Percentiles rank a stretch among this genome's conserved stretches.
Evolutionary conservation across 23 tunicate species (phyloP).

Genomic region (Botrylloides violaceus): DNA sequence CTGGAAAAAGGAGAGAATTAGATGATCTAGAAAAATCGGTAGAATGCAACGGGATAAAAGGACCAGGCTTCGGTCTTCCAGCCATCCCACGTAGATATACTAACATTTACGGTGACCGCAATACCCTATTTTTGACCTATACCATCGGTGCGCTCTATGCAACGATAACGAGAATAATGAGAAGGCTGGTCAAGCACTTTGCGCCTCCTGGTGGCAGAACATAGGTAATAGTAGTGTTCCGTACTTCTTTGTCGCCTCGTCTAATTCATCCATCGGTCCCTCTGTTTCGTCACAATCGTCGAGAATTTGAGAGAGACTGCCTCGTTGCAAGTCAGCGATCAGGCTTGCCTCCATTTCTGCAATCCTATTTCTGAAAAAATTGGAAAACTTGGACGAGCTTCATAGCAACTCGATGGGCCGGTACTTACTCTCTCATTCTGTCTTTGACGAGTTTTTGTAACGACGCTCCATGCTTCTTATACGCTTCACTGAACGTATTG

Average conservation of each 20-base stretch:
- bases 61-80: background rate
- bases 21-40: background rate
- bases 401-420: too few species aligned
- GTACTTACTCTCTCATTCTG: constrained; percentile 16
- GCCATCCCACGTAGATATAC: too few species aligned
- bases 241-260: background rate
- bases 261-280: background rate
- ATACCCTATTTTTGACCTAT: too few species aligned
- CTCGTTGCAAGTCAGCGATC: constrained; percentile 10
- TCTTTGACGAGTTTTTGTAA: constrained; percentile 9
- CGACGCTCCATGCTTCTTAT: constrained; percentile 19
- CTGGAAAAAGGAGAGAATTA: background rate
- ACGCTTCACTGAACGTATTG: background rate
- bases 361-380: constrained; percentile 10
- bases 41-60: too few species aligned
- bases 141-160: too few species aligned
- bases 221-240: background rate
- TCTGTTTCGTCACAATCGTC: constrained; percentile 4
- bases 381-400: too few species aligned
- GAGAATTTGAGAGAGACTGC: background rate
- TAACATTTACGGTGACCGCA: too few species aligned
- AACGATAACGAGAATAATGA: too few species aligned
- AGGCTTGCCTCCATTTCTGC: constrained; percentile 16
- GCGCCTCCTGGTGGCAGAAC: too few species aligned
- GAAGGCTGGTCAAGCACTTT: too few species aligned